Conservation (phyloP, 2,797 vertebrate genomes). For the Lepus townsendii region DNA sequence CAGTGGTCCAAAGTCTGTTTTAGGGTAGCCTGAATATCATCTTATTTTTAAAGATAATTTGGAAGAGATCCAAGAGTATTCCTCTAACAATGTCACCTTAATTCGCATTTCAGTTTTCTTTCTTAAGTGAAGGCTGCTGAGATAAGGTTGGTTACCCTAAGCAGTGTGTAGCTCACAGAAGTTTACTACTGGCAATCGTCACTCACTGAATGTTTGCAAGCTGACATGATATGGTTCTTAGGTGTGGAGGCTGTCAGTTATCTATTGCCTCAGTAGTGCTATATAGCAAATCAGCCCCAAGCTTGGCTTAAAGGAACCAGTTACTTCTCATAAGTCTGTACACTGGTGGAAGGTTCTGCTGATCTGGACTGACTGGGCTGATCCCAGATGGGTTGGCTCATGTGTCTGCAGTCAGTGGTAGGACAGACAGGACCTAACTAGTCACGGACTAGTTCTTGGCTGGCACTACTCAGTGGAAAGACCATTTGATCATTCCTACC, state of each 20-base stretch:
- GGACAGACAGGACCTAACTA: neutral
- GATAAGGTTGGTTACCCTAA: neutral
- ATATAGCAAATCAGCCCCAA: slow-evolving; percentile 36
- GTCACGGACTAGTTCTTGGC: neutral
- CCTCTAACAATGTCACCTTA: neutral
- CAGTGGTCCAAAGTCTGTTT: slow-evolving; percentile 8
- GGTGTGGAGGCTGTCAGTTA: neutral
- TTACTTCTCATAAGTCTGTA: slow-evolving; percentile 19
- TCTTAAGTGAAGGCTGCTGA: slow-evolving; percentile 17
- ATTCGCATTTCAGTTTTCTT: slow-evolving; percentile 46
- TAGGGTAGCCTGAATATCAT: neutral
- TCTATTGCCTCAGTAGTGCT: neutral
- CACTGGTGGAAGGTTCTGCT: neutral
- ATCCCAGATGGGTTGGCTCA: neutral
- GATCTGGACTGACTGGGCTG: neutral
- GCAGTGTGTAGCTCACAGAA: slow-evolving; percentile 19
- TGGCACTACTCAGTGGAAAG: slow-evolving; percentile 8
- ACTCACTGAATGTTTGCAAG: neutral
- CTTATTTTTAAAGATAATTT: slow-evolving; percentile 44
- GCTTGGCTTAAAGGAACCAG: neutral
- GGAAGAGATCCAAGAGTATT: slow-evolving; percentile 33
- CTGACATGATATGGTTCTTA: neutral
- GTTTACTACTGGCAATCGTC: neutral
- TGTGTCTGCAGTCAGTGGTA: neutral
- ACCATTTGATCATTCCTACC: neutral